Percentiles rank a stretch among this genome's conserved stretches.
Evolutionary conservation across 2,797 vertebrate genomes (phyloP).

Genomic region (Odontamblyopus rebecca): DNA sequence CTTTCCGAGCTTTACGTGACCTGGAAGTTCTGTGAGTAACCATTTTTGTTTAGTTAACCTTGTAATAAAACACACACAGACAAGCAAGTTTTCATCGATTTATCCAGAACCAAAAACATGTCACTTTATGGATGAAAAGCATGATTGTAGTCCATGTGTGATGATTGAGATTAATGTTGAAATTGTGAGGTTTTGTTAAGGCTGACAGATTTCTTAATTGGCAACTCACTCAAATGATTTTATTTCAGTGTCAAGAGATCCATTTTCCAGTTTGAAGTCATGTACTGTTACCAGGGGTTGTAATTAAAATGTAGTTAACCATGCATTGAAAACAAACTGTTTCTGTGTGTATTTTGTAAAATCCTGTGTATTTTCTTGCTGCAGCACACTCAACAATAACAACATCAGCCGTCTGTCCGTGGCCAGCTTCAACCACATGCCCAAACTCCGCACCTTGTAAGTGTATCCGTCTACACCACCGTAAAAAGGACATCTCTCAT

Average conservation of each 20-base stretch:
- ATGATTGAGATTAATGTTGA: neutral
- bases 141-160: neutral
- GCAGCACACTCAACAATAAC: conserved; percentile 98
- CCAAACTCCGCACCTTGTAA: conserved; percentile 98
- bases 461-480: conserved; percentile 45
- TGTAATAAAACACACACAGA: neutral
- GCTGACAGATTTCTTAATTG: neutral
- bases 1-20: conserved; percentile 94
- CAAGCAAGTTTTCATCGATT: neutral
- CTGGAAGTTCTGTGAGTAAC: conserved; percentile 98
- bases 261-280: neutral
- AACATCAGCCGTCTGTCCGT: conserved; percentile 96
- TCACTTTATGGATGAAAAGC: neutral
- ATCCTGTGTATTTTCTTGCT: conserved; percentile 33
- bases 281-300: neutral
- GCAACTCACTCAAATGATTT: neutral
- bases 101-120: neutral
- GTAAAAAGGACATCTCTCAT: conserved; percentile 16
- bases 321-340: neutral
- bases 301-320: neutral
- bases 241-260: neutral
- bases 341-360: neutral
- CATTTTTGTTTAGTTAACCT: conserved; percentile 27
- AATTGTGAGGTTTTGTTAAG: neutral
- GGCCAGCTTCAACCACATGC: conserved; percentile 99